Conservation (phyloP, 2,888 invertebrate genomes). For the Invenusta paracnida region DNA sequence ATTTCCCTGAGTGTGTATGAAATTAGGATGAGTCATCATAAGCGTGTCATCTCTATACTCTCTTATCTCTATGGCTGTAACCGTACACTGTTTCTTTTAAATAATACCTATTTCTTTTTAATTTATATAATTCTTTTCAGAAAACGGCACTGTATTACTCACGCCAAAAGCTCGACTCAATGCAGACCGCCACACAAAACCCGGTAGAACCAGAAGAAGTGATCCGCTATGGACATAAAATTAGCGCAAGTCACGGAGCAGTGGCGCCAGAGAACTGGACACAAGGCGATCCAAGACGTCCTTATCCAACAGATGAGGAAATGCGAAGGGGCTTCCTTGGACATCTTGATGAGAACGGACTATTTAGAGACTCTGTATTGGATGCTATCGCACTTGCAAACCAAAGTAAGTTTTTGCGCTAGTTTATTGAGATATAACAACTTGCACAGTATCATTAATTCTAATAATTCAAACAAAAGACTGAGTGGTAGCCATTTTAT, state of each 20-base stretch:
- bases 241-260: constrained; percentile 45
- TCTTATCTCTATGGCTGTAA: too few species aligned
- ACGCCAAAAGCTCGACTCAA: constrained; percentile 43
- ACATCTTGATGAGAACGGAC: constrained; percentile 36
- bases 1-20: too few species aligned
- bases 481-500: too few species aligned
- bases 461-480: too few species aligned
- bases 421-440: too few species aligned
- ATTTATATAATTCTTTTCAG: too few species aligned
- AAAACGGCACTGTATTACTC: constrained; percentile 46
- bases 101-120: too few species aligned
- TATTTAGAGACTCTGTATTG: constrained; percentile 1
- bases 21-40: too few species aligned
- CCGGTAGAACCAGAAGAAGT: constrained; percentile 46
- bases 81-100: too few species aligned
- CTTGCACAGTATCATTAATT: too few species aligned
- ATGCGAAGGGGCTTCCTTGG: constrained; percentile 45
- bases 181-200: constrained; percentile 42
- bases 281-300: constrained; percentile 45
- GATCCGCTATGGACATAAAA: constrained; percentile 45
- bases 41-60: too few species aligned
- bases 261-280: constrained; percentile 47
- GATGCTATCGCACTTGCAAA: constrained; percentile 25
- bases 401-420: neutral
- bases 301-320: constrained; percentile 47